phyloP scores from a whole-genome alignment of 2,888 invertebrate species.

The Ophioninae sp. region DNA sequence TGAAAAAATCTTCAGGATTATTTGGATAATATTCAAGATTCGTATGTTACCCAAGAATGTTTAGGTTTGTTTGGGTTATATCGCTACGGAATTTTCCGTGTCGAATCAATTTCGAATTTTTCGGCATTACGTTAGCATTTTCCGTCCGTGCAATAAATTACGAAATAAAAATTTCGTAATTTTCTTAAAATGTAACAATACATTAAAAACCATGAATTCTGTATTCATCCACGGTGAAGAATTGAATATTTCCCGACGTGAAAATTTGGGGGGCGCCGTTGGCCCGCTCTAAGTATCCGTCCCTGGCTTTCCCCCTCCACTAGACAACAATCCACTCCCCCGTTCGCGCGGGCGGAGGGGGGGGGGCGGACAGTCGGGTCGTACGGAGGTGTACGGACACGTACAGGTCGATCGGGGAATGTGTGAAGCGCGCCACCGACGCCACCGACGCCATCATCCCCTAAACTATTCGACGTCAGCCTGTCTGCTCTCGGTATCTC shows the following conservation, averaged over 20 bases:
- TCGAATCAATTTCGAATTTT: too few species aligned
- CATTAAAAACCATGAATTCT: too few species aligned
- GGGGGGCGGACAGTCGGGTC: constrained; percentile 2
- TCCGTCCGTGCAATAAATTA: too few species aligned
- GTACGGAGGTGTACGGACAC: not conserved
- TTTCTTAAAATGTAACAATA: too few species aligned
- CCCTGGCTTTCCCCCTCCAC: constrained; percentile 43
- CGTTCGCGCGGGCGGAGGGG: constrained; percentile 33
- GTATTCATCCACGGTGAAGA: not conserved
- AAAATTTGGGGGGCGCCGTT: constrained; percentile 31
- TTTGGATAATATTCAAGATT: not conserved
- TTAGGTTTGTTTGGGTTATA: too few species aligned
- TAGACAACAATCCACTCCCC: constrained; percentile 36
- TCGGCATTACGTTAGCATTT: too few species aligned
- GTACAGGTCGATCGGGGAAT: not conserved
- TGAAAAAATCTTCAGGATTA: not conserved
- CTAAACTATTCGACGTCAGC: constrained; percentile 59
- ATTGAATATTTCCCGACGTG: not conserved
- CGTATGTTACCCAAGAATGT: not conserved
- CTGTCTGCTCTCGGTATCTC: constrained; percentile 45
- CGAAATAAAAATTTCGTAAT: too few species aligned
- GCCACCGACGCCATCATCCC: constrained; percentile 57
- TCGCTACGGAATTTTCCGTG: too few species aligned
- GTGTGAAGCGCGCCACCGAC: constrained; percentile 54
- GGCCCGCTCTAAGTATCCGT: constrained; percentile 43